phyloP scores from a whole-genome alignment of 2,797 vertebrate genomes.

The Pipistrellus nathusii region DNA sequence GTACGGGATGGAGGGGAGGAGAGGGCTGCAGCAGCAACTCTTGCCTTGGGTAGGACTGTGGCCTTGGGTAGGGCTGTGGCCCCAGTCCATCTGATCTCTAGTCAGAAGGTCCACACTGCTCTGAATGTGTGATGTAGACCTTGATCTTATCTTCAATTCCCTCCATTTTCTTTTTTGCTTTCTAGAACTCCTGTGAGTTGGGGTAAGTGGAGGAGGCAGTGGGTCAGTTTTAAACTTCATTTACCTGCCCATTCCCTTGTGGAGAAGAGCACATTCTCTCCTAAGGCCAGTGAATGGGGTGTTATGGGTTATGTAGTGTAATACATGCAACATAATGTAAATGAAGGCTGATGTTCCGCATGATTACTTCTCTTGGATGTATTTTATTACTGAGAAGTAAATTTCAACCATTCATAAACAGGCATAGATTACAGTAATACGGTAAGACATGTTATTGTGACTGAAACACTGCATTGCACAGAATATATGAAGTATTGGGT shows the following conservation, averaged over 20 bases:
- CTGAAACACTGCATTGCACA: not conserved
- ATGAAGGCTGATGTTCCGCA: not conserved
- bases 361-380: conserved; percentile 7
- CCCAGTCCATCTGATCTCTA: not conserved
- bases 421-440: not conserved
- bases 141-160: not conserved
- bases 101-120: not conserved
- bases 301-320: not conserved
- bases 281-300: not conserved
- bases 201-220: not conserved
- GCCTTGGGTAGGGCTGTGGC: not conserved
- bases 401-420: conserved; percentile 30
- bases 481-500: not conserved
- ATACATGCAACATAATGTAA: not conserved
- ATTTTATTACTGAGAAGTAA: conserved; percentile 11
- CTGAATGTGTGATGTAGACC: not conserved
- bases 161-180: not conserved
- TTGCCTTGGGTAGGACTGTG: not conserved
- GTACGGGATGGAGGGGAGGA: not conserved
- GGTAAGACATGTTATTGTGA: not conserved
- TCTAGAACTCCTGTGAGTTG: not conserved
- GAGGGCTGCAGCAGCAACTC: too few species aligned
- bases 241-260: not conserved
- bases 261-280: not conserved
- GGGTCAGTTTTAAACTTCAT: not conserved